Conservation (phyloP, 1,140 invertebrate genomes). For the Venturia canescens region DNA sequence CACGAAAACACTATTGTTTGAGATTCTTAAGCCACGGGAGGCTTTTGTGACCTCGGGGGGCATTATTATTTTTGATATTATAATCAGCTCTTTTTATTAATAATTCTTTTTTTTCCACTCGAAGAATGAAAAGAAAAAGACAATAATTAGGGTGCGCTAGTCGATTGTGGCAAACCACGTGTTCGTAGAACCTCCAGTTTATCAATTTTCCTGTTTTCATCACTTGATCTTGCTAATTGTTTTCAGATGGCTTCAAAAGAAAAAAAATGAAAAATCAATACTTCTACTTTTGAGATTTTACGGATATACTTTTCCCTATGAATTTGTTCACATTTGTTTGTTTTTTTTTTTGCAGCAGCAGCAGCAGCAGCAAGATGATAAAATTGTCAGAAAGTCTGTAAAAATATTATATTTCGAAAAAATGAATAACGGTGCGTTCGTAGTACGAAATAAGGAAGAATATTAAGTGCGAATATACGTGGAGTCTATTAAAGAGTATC, state of each 20-base stretch:
- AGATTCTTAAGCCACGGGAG: slow-evolving; percentile 35
- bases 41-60: neutral
- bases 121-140: neutral
- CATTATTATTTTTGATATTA: slow-evolving; percentile 17
- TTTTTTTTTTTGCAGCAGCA: too few species aligned
- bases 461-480: too few species aligned
- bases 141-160: neutral
- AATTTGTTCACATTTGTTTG: too few species aligned
- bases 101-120: neutral
- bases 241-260: neutral
- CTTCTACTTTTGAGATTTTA: too few species aligned
- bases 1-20: slow-evolving; percentile 45
- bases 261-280: too few species aligned
- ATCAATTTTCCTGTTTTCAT: neutral
- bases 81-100: slow-evolving; percentile 23
- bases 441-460: too few species aligned
- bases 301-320: too few species aligned
- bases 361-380: too few species aligned
- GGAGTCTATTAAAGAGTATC: too few species aligned
- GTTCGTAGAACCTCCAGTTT: neutral
- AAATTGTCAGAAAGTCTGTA: too few species aligned
- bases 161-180: neutral
- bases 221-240: neutral
- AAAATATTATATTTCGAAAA: too few species aligned
- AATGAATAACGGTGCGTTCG: too few species aligned